These are phyloP conservation scores for Phodopus roborovskii DNA, from an alignment of 2,113 vertebrate species.

Conservation along the genomic window DNA sequence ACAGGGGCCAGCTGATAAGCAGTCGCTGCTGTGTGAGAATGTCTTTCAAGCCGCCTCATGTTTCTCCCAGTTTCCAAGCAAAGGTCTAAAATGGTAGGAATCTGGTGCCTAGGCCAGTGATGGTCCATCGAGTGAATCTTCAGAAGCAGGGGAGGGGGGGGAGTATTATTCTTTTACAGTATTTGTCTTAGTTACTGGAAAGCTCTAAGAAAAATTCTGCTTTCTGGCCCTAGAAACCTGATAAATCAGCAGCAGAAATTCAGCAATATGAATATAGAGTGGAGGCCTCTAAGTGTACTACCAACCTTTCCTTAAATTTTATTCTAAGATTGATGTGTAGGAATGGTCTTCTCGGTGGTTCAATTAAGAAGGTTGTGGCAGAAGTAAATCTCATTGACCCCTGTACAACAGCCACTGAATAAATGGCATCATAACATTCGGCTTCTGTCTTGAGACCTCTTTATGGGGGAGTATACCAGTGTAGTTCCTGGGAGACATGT, in stretches of 20 bases:
- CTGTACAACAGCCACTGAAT: not conserved
- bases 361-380: not conserved
- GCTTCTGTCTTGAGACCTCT: not conserved
- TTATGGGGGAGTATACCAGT: not conserved
- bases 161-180: not conserved
- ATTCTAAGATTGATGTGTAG: not conserved
- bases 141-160: not conserved
- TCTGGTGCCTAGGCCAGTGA: not conserved
- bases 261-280: not conserved
- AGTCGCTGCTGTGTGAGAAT: not conserved
- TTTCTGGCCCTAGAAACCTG: not conserved
- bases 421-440: not conserved
- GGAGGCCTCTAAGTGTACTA: not conserved
- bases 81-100: not conserved
- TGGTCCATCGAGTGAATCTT: not conserved
- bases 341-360: not conserved
- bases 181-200: slow-evolving; percentile 16
- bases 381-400: not conserved
- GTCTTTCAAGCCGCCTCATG: not conserved
- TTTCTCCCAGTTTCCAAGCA: not conserved
- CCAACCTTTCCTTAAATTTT: not conserved
- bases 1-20: not conserved
- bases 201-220: not conserved
- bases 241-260: not conserved
- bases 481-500: not conserved